A percentile compares a stretch with the other conserved stretches of the same genome.
phyloP scores from a whole-genome alignment of 2,113 vertebrate genomes.

The Craseonycteris thonglongyai region DNA sequence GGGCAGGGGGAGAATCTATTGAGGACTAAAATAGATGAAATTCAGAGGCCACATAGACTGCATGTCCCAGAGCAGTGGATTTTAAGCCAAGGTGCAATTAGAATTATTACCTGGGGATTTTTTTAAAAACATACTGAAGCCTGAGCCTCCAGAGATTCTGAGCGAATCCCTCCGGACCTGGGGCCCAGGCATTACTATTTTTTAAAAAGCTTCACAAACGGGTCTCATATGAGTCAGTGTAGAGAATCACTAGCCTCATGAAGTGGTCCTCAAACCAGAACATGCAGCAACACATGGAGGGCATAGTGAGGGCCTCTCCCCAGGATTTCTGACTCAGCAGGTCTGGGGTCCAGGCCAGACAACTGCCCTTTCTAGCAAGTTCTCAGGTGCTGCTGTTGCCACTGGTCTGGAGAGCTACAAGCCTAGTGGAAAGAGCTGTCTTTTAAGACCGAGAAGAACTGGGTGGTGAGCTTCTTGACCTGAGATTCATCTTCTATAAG shows the following conservation, averaged over 20 bases:
- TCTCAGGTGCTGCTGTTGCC: not conserved
- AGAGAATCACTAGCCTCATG: not conserved
- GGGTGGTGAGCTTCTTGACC: not conserved
- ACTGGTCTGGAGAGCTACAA: not conserved
- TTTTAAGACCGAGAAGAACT: not conserved
- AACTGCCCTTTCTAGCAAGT: not conserved
- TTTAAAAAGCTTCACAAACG: not conserved
- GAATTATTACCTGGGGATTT: not conserved
- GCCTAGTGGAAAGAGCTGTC: not conserved
- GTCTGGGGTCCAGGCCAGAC: not conserved
- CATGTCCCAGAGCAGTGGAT: accelerated
- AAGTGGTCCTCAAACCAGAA: not conserved
- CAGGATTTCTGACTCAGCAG: not conserved
- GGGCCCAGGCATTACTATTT: not conserved
- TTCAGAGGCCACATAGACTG: not conserved
- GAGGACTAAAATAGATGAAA: not conserved
- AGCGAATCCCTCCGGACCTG: not conserved
- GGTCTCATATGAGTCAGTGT: not conserved
- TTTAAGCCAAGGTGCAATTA: not conserved
- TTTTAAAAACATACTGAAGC: not conserved
- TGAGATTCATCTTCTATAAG: not conserved
- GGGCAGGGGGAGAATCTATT: not conserved
- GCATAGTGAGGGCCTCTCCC: not conserved
- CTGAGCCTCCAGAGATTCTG: not conserved
- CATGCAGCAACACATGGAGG: not conserved